These are phyloP conservation scores for Stegodyphus dumicola DNA, from an alignment of 1,140 invertebrate species.

Conservation along the genomic window DNA sequence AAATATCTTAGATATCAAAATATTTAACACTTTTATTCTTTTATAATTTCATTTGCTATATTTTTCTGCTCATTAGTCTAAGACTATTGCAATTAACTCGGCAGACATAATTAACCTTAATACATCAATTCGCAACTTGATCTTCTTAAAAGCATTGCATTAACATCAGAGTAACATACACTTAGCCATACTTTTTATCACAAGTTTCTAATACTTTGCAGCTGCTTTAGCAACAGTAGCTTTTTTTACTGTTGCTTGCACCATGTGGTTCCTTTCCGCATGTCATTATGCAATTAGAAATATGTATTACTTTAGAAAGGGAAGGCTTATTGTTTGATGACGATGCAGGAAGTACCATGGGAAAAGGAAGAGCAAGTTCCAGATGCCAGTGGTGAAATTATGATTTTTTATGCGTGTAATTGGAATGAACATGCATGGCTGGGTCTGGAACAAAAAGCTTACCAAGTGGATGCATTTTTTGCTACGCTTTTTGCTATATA, in stretches of 20 bases:
- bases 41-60: no score
- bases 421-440: constrained; percentile 1
- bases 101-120: no score
- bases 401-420: constrained; percentile 29
- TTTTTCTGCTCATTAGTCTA: no score
- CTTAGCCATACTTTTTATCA: not conserved
- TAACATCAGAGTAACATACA: not conserved
- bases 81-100: no score
- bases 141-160: no score
- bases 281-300: constrained; percentile 17
- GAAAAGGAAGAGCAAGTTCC: constrained; percentile 1
- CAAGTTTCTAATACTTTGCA: not conserved
- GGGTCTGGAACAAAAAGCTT: not conserved
- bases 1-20: no score
- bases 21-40: no score
- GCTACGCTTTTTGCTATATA: no score
- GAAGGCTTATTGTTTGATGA: not conserved
- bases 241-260: not conserved
- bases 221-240: not conserved
- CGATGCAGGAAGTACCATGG: not conserved
- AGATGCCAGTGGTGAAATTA: constrained; percentile 25
- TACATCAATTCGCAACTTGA: no score
- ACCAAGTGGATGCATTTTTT: no score
- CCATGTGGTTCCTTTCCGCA: not conserved
- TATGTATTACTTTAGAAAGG: not conserved